These are phyloP conservation scores for Actinernus sp. DNA, from an alignment of 92 coral and sea anemone genomes.

Conservation along the genomic window DNA sequence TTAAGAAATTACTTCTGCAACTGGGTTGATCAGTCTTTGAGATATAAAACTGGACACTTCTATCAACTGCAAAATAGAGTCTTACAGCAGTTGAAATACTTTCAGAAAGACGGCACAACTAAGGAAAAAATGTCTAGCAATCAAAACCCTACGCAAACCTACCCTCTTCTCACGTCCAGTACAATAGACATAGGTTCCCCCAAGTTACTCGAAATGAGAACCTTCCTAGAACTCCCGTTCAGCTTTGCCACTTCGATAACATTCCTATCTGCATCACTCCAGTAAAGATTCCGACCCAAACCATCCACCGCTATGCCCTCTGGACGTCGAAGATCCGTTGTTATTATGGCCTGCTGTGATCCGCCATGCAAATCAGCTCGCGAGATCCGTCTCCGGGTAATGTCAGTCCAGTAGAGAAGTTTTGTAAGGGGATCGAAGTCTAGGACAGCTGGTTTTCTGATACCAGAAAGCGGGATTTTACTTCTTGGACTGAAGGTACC, in stretches of 20 bases:
- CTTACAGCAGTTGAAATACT: too few species aligned
- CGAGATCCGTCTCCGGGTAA: slow-evolving; percentile 3
- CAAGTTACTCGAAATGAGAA: slow-evolving; percentile 46
- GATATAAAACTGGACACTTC: too few species aligned
- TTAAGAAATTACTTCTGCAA: too few species aligned
- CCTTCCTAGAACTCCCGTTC: slow-evolving; percentile 46
- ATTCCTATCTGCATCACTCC: slow-evolving; percentile 43
- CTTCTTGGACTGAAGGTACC: neutral
- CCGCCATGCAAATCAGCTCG: slow-evolving; percentile 39
- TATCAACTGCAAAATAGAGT: too few species aligned
- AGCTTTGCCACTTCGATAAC: slow-evolving; percentile 43
- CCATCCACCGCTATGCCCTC: slow-evolving; percentile 65
- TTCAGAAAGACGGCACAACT: too few species aligned
- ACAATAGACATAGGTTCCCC: slow-evolving; percentile 13
- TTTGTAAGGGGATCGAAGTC: slow-evolving; percentile 39
- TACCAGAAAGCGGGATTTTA: slow-evolving; percentile 11
- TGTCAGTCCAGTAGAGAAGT: slow-evolving; percentile 52
- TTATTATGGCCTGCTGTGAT: slow-evolving; percentile 3
- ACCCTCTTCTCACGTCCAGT: slow-evolving; percentile 24
- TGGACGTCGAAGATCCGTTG: slow-evolving; percentile 11
- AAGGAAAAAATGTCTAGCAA: too few species aligned
- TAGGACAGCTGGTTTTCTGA: slow-evolving; percentile 20
- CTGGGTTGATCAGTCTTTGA: too few species aligned
- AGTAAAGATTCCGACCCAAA: slow-evolving; percentile 48
- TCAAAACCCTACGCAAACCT: neutral